Conservation (phyloP, 2,113 vertebrate genomes). For the Mobula birostris region DNA sequence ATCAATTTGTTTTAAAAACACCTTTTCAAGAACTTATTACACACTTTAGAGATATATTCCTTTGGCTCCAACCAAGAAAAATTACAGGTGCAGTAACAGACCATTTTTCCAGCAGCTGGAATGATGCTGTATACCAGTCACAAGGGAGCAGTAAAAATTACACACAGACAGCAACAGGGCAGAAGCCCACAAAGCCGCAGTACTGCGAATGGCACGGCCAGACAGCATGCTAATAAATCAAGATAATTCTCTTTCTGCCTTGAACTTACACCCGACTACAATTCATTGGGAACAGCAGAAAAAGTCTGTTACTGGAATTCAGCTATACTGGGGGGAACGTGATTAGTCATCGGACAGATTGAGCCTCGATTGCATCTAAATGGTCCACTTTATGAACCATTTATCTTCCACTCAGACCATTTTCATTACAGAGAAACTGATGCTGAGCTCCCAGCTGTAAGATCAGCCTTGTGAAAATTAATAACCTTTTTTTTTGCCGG, state of each 20-base stretch:
- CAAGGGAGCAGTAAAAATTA: constrained; percentile 77
- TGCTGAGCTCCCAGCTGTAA: constrained; percentile 90
- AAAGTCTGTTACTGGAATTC: constrained; percentile 67
- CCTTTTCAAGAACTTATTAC: constrained; percentile 82
- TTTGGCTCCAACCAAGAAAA: constrained; percentile 80
- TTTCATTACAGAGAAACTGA: constrained; percentile 97
- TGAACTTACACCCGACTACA: constrained; percentile 89
- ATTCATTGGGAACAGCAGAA: constrained; percentile 66
- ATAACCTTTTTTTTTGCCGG: constrained; percentile 71
- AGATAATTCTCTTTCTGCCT: constrained; percentile 94
- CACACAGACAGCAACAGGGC: constrained; percentile 75
- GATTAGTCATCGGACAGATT: constrained; percentile 97
- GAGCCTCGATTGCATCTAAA: constrained; percentile 95
- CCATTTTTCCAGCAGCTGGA: constrained; percentile 84
- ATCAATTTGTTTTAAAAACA: constrained; percentile 96
- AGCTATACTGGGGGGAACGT: constrained; percentile 70
- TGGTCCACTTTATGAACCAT: constrained; percentile 98
- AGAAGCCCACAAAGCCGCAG: constrained; percentile 69
- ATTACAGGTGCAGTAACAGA: constrained; percentile 70
- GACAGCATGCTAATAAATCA: constrained; percentile 85
- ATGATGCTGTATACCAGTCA: constrained; percentile 76
- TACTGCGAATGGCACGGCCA: constrained; percentile 62
- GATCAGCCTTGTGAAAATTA: constrained; percentile 91
- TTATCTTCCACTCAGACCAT: constrained; percentile 95
- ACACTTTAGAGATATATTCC: constrained; percentile 85